A percentile compares a stretch with the other conserved stretches of the same genome.
Conservation (phyloP, 1,140 invertebrate species). For the Metopolophium dirhodum region DNA sequence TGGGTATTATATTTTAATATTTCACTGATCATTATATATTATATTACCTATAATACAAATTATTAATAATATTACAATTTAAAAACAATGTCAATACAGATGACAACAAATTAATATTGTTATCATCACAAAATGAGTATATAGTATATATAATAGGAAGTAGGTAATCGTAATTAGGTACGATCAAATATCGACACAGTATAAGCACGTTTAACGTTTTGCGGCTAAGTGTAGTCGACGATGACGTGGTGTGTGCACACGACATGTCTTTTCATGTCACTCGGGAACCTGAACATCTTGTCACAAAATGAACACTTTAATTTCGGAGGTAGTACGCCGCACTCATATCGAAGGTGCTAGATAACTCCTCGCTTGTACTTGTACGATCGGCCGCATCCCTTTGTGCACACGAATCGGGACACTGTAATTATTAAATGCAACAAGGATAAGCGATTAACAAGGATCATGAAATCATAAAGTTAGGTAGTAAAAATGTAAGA, state of each 20-base stretch:
- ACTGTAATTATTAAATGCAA: background rate
- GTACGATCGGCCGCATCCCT: conserved; percentile 15
- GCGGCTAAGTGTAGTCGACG: background rate
- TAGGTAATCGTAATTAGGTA: background rate
- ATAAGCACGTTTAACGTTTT: background rate
- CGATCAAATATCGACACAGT: background rate
- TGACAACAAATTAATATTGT: background rate
- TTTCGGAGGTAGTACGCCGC: conserved; percentile 63
- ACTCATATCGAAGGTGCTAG: conserved; percentile 60
- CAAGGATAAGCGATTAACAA: background rate
- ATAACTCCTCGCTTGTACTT: conserved; percentile 63
- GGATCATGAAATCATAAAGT: background rate
- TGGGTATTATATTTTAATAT: background rate
- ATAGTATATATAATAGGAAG: background rate
- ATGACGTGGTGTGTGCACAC: background rate
- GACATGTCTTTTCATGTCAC: background rate
- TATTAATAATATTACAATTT: background rate
- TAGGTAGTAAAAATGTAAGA: too few species aligned
- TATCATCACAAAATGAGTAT: background rate
- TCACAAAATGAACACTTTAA: conserved; percentile 66
- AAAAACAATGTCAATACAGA: background rate
- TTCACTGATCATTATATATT: background rate
- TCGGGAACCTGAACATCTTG: background rate
- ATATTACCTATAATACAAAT: background rate
- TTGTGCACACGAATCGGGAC: background rate